Conservation (phyloP, 2,888 invertebrate species). For the Macrophya annulata region DNA sequence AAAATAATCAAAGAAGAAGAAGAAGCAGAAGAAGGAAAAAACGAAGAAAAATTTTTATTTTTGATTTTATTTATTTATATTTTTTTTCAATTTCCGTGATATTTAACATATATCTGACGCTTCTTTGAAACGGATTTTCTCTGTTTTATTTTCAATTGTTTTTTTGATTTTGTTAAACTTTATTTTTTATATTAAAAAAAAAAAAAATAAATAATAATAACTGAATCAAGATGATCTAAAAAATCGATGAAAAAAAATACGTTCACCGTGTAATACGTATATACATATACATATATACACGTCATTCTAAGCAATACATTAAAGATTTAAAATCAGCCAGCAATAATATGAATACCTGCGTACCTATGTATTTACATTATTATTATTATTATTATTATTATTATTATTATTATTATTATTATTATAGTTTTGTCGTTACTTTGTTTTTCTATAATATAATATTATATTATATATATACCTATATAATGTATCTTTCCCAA, state of each 20-base stretch:
- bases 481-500: background rate
- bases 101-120: background rate
- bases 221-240: too few relatives aligned
- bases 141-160: background rate
- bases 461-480: background rate
- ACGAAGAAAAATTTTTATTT: too few relatives aligned
- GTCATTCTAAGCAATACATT: constrained; percentile 44
- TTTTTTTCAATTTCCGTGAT: background rate
- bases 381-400: background rate
- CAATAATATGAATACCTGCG: constrained; percentile 18
- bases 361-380: constrained; percentile 25
- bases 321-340: constrained; percentile 4
- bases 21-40: background rate
- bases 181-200: background rate
- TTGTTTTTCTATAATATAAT: background rate
- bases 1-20: background rate
- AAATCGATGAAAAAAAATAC: constrained; percentile 2
- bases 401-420: background rate
- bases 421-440: background rate
- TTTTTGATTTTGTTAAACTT: background rate
- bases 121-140: background rate
- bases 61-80: too few relatives aligned
- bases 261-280: constrained; percentile 13
- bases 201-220: too few relatives aligned
- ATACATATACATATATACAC: background rate